Evolutionary conservation across 2,113 vertebrate species (phyloP), one percentile per base, ranked within the genome.

Genomic region (Rhinopomastus cyanomelas): DNA sequence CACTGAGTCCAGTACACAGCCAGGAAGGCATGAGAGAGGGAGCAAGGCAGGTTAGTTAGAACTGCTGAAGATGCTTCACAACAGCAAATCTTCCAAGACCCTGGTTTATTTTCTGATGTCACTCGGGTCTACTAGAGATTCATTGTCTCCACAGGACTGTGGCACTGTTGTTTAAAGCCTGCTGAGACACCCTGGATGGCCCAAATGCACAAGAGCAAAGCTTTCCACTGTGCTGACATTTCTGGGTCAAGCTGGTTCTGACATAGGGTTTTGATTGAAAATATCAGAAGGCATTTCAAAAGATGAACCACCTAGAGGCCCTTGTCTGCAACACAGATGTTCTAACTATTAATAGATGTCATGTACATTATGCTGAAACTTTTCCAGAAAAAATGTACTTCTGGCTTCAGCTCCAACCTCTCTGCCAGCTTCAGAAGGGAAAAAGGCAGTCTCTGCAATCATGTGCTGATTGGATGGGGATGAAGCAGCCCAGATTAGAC

Each of bases 111-210:
- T 88, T 86, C 56, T 15, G 2, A 88, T 88, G 32, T 4, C 78
- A 55, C 52, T 83, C 67, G 52, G 56, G 69, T 84, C 51, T 81
- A 62, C 36, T 79, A 90, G 81, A 87, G 62, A 91, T 81, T 88
- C 51, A 90, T 94, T 88, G 92, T 94, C 83, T 81, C 85, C 21
- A 34, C 53, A 59, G 39, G 73, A 86, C 55, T 88, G 44, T 91
- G 86, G 88, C 77, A 87, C 65, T 29, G 12, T 46, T 71, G 49
- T 46, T n/a, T 81, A 87, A 21, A 91, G 39, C 71, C 81, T 87
- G 65, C 66, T 66, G 83, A 89, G 92, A 81, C 29, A 22, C 42
- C 87, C 21, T 5, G 34, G 74, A 81, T 46, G 84, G 81, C 69
- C 86, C 94, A 95, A 89, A 84, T 90, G 51, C 83, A 66, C 83